Conservation (phyloP, 2,797 vertebrate genomes). For the Heterohyrax brucei region DNA sequence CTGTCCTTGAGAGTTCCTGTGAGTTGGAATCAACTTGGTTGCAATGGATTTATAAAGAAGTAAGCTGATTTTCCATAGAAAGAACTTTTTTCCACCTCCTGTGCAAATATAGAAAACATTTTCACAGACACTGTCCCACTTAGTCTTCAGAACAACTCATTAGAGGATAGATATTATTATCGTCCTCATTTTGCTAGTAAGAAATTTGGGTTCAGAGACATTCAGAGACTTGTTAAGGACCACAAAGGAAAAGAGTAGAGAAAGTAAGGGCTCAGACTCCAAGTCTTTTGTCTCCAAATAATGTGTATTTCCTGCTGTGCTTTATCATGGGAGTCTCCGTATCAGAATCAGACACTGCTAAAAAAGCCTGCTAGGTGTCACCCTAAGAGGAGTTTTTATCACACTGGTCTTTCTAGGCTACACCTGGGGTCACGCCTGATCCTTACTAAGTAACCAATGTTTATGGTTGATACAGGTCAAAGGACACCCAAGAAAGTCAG, state of each 20-base stretch:
- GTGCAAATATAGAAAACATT: conserved; percentile 1
- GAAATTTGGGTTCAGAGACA: not conserved
- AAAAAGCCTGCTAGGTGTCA: not conserved
- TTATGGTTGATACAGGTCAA: not conserved
- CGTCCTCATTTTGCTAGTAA: not conserved
- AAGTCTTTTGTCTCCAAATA: not conserved
- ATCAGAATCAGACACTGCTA: not conserved
- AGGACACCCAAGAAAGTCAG: conserved; percentile 31
- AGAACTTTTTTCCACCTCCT: not conserved
- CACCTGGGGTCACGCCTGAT: not conserved
- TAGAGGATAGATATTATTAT: not conserved
- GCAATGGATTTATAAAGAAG: no score
- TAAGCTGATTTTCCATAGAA: no score
- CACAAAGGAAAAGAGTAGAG: not conserved
- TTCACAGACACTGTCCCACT: not conserved
- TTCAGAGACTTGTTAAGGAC: not conserved
- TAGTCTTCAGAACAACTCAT: not conserved
- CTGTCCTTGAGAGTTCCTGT: no score
- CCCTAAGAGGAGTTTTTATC: not conserved
- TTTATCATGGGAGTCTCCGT: not conserved
- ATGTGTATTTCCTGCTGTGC: not conserved
- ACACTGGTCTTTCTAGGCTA: not conserved
- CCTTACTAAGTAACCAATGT: not conserved
- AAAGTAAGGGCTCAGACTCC: not conserved
- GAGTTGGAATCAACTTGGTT: no score